Conservation (phyloP, 1,140 invertebrate species). For the Atta colombica region DNA sequence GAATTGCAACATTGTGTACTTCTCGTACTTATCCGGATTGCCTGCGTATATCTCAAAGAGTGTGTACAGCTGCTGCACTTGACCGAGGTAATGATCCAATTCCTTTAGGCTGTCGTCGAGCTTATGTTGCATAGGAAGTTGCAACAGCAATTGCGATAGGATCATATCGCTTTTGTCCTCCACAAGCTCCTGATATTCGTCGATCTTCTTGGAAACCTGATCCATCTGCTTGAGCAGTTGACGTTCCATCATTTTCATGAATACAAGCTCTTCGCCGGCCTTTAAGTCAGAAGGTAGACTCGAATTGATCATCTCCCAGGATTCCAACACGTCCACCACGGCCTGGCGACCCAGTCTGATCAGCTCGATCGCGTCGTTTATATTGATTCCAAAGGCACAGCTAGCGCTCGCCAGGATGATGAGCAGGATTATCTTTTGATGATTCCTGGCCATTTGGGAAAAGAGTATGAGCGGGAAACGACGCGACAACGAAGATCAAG, state of each 20-base stretch:
- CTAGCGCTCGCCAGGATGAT: neutral
- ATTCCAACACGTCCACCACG: conserved; percentile 87
- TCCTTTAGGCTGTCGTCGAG: conserved; percentile 88
- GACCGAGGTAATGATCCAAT: conserved; percentile 87
- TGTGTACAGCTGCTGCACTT: conserved; percentile 87
- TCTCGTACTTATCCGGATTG: conserved; percentile 87
- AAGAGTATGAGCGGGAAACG: no score
- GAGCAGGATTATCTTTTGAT: neutral
- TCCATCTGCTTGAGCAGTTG: conserved; percentile 86
- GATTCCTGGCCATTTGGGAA: conserved; percentile 17
- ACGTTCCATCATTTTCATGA: conserved; percentile 87
- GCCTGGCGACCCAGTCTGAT: conserved; percentile 88
- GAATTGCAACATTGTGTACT: conserved; percentile 90
- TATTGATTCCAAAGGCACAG: conserved; percentile 71
- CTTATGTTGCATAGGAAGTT: conserved; percentile 83
- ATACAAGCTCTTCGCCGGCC: conserved; percentile 87
- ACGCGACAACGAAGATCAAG: neutral
- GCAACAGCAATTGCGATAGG: conserved; percentile 79
- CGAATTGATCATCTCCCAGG: conserved; percentile 88
- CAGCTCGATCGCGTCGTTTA: conserved; percentile 88
- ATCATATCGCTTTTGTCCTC: conserved; percentile 70
- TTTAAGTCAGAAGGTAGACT: conserved; percentile 75
- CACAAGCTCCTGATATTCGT: conserved; percentile 76
- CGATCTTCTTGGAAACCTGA: conserved; percentile 82
- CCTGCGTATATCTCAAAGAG: conserved; percentile 87